phyloP scores from a whole-genome alignment of 64 coral and sea anemone genomes.

The Pocillopora damicornis region DNA sequence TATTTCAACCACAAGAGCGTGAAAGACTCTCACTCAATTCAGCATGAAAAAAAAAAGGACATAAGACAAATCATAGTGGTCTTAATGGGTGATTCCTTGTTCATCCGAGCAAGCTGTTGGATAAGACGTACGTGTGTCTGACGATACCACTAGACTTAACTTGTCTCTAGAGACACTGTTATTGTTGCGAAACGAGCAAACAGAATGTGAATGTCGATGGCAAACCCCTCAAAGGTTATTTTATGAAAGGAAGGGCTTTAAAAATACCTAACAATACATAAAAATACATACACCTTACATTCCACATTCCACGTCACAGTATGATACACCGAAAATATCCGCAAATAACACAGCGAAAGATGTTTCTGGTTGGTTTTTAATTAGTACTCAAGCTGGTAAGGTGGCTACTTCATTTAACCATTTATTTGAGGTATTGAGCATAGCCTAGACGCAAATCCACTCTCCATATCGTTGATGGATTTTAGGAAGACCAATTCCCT shows the following conservation, averaged over 20 bases:
- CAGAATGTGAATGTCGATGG: too few relatives aligned
- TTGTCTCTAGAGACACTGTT: too few relatives aligned
- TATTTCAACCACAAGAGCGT: not conserved
- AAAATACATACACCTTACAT: not conserved
- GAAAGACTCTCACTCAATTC: not conserved
- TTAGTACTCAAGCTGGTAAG: not conserved
- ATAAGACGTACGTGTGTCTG: not conserved
- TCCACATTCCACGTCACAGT: not conserved
- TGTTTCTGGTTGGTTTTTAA: not conserved
- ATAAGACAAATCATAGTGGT: not conserved
- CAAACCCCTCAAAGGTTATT: not conserved
- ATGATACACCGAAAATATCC: not conserved
- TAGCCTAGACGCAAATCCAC: not conserved
- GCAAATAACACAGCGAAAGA: not conserved
- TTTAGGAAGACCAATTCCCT: too few relatives aligned
- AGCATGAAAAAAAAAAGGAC: not conserved
- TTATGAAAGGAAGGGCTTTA: not conserved
- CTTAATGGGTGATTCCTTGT: too few relatives aligned
- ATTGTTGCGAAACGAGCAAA: too few relatives aligned
- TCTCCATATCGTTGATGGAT: too few relatives aligned
- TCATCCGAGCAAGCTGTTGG: not conserved
- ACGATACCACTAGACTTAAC: too few relatives aligned
- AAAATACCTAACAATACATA: not conserved
- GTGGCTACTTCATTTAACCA: not conserved
- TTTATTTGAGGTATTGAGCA: not conserved